Evolutionary conservation across 1,140 invertebrate species (phyloP).

Genomic region (Caerostris extrusa): DNA sequence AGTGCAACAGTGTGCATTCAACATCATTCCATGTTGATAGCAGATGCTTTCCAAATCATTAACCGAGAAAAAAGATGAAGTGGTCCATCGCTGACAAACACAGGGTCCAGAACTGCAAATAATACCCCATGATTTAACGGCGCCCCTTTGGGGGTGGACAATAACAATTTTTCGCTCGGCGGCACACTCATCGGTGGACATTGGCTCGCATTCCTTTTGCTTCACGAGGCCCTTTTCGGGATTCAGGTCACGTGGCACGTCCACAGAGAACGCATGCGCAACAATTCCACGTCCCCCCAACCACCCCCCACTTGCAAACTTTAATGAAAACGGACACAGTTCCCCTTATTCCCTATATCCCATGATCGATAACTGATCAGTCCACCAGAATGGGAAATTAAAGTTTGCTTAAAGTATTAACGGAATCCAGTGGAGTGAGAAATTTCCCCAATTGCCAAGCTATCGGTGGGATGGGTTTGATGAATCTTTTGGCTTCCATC

Average conservation of each 20-base stretch:
- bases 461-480: background rate
- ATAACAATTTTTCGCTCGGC: slow-evolving; percentile 69
- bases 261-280: slow-evolving; percentile 18
- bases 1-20: background rate
- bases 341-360: background rate
- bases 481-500: background rate
- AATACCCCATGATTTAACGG: slow-evolving; percentile 51
- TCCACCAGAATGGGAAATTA: slow-evolving; percentile 55
- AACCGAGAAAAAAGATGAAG: slow-evolving; percentile 27
- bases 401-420: slow-evolving; percentile 58
- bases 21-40: background rate
- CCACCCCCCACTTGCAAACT: background rate
- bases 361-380: slow-evolving; percentile 45
- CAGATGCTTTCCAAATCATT: slow-evolving; percentile 45
- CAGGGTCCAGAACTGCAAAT: slow-evolving; percentile 55
- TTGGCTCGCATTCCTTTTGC: slow-evolving; percentile 49
- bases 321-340: slow-evolving; percentile 65
- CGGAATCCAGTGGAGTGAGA: slow-evolving; percentile 1
- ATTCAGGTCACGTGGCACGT: slow-evolving; percentile 48
- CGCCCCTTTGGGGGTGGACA: slow-evolving; percentile 44
- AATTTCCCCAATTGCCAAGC: slow-evolving; percentile 2
- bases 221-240: slow-evolving; percentile 21
- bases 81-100: slow-evolving; percentile 2
- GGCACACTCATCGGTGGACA: slow-evolving; percentile 63
- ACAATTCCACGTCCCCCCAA: background rate